Evolutionary conservation across 2,113 vertebrate species (phyloP).

Genomic region (Boulengeromyrus knoepffleri): DNA sequence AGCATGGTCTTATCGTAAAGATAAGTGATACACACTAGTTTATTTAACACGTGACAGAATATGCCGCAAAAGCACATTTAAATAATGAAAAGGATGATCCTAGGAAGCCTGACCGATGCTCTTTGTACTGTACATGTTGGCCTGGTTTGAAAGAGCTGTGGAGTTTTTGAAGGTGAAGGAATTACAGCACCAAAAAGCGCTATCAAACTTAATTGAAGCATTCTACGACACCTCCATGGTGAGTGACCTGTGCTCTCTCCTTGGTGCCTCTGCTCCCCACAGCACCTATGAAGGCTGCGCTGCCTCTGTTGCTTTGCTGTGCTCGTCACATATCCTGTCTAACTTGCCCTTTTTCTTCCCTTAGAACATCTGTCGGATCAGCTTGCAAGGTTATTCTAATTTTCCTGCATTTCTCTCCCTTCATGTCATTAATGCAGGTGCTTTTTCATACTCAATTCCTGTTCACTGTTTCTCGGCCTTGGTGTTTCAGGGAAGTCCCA

Average conservation of each 20-base stretch:
- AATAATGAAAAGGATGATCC: not conserved
- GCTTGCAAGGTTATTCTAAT: slow-evolving; percentile 55
- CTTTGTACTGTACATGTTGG: slow-evolving; percentile 53
- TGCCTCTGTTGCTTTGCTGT: not conserved
- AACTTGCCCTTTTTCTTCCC: not conserved
- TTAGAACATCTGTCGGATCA: slow-evolving; percentile 61
- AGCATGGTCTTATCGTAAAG: slow-evolving; percentile 68
- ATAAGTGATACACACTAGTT: slow-evolving; percentile 56
- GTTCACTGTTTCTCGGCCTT: not conserved
- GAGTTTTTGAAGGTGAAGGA: slow-evolving; percentile 41
- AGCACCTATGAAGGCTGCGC: not conserved
- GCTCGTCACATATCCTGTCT: not conserved
- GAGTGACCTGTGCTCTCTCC: slow-evolving; percentile 33
- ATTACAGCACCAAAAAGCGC: not conserved
- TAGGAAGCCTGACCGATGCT: not conserved
- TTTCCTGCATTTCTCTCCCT: not conserved
- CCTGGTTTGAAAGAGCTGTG: slow-evolving; percentile 66
- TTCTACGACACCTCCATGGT: slow-evolving; percentile 69
- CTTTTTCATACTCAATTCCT: no score
- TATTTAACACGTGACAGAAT: not conserved
- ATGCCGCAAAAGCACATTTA: not conserved
- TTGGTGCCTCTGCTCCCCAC: not conserved
- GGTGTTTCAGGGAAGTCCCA: slow-evolving; percentile 55
- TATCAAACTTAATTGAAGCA: slow-evolving; percentile 51
- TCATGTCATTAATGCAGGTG: not conserved